A percentile compares a stretch with the other conserved stretches of the same genome.
These are phyloP conservation scores for Camponotus floridanus DNA, from an alignment of 1,140 invertebrate species.

Conservation along the genomic window DNA sequence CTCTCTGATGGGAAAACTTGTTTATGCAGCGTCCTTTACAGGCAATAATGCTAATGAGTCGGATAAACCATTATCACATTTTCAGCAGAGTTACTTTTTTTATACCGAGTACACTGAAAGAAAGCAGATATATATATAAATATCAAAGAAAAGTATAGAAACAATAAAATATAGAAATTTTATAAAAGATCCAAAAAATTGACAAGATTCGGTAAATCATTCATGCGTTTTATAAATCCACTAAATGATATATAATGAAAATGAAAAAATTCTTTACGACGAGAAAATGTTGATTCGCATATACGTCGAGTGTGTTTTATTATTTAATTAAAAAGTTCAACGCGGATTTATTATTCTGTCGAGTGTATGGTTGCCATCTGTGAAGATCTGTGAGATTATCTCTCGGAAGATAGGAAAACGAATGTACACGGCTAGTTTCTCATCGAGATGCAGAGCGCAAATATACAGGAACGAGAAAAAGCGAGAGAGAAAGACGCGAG, in stretches of 20 bases:
- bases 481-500: constrained; percentile 20
- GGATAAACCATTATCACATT: constrained; percentile 26
- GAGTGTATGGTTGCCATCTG: not conserved
- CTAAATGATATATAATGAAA: not conserved
- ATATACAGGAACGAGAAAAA: not conserved
- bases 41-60: constrained; percentile 20
- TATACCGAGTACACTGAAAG: not conserved
- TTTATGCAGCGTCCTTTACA: constrained; percentile 23
- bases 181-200: not conserved
- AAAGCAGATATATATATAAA: not conserved
- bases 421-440: constrained; percentile 12
- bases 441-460: not conserved
- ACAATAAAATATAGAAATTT: not conserved
- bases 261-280: not conserved
- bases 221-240: not conserved
- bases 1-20: not conserved
- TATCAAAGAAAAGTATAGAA: not conserved
- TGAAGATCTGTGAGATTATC: not conserved
- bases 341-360: not conserved
- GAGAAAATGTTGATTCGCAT: not conserved
- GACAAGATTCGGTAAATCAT: not conserved
- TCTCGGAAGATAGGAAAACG: not conserved
- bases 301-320: not conserved
- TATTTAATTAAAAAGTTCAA: constrained; percentile 41
- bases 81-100: not conserved